Conservation (phyloP, 2,888 invertebrate genomes). For the Maniola hyperantus region DNA sequence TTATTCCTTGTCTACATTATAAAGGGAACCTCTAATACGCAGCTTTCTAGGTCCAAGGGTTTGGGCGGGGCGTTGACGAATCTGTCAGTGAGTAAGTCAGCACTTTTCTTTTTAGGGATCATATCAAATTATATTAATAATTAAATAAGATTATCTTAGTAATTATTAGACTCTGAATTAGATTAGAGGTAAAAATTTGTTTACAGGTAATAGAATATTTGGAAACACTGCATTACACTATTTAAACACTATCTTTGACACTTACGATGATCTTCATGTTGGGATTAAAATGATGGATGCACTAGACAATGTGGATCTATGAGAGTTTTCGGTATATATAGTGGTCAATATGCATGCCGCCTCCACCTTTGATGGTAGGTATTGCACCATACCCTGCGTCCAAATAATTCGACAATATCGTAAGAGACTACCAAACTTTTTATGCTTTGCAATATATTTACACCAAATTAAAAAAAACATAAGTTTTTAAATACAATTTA, state of each 20-base stretch:
- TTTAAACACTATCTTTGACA: constrained; percentile 58
- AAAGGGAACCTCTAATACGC: too few species aligned
- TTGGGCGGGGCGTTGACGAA: too few species aligned
- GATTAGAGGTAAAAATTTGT: not conserved
- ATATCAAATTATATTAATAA: too few species aligned
- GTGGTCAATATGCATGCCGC: constrained; percentile 54
- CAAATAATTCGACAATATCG: constrained; percentile 70
- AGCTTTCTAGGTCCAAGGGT: too few species aligned
- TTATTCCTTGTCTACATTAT: too few species aligned
- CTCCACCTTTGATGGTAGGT: constrained; percentile 70
- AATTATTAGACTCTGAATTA: too few species aligned
- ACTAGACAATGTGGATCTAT: constrained; percentile 77
- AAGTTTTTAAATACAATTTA: too few species aligned
- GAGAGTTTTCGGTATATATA: constrained; percentile 73
- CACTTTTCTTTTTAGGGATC: too few species aligned
- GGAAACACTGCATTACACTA: constrained; percentile 2
- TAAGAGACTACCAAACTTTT: constrained; percentile 54
- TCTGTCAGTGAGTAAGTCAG: too few species aligned
- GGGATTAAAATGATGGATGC: constrained; percentile 67
- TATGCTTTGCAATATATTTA: constrained; percentile 57
- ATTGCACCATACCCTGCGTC: constrained; percentile 73
- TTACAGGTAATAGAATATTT: not conserved
- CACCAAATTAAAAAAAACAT: constrained; percentile 23
- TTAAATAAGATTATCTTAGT: too few species aligned
- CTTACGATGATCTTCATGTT: constrained; percentile 78